Evolutionary conservation across 2,888 invertebrate species (phyloP), one percentile per base, ranked within the genome.

Genomic region (Minunthozetes semirufus): DNA sequence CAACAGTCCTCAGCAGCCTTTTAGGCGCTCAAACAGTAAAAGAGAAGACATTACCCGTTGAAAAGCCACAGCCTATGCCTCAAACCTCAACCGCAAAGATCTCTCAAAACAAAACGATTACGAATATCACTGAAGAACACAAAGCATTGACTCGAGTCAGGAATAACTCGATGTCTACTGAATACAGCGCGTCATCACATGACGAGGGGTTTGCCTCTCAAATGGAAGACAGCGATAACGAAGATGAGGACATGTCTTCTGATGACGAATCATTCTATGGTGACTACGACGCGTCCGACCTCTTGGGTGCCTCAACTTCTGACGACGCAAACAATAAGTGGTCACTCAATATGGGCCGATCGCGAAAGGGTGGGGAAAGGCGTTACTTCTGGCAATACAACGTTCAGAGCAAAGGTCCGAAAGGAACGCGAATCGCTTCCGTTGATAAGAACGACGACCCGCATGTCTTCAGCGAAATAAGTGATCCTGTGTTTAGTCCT

Each of bases 351-450:
- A 77, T 77, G 76, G 77, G 76, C 48, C 75, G 76, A 53, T 74
- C 74, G 6, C 66, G 75, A 11, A 76, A 76, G 53, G 63, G 72
- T 22, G 72, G 72, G 11, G 78, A 78, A 48, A 93, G 94, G 81
- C 87, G 90, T 77, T 96, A 87, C 84, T 97, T 98, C 83, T 98
- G 98, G 97, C 97, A 97, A 83, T 98, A 98, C 83, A 98, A 98
- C 85, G 94, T 96, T 0, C 97, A 97, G 92, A 96, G 0, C 95
- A 98, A 84, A 96, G 98, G 1, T 95, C 97, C 6, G 95, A 98
- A 85, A 95, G 96, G 59, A 93, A 94, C 83, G 86, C 75, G 76
- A 50, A 74, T 75, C 15, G 53, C 50, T 29, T 33, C 75, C 0
- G 56, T 70, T 19, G 71, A 71, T 8, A 88, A 90, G 56, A 91